Evolutionary conservation across 37 sponge, comb jelly and placozoan genomes (phyloP), one percentile per base, ranked within the genome.

Genomic region (Beroe forskalii): DNA sequence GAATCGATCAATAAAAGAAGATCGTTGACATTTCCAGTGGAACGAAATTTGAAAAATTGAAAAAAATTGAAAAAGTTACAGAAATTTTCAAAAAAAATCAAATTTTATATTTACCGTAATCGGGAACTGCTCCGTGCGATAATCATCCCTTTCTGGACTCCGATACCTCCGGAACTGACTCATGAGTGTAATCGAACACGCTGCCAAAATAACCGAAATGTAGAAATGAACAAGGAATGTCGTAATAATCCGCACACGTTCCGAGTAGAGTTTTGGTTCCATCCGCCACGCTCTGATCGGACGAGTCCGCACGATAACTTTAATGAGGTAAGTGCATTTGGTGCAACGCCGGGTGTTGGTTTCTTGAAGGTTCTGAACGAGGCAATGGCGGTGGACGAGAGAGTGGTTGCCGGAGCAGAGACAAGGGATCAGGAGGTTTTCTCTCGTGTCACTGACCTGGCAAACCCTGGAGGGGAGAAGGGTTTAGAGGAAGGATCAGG

Each of bases 201-300:
- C 66, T 64, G 66, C 66, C 31, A 64, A 23, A 23, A 64, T 64
- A 30, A 64, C 66, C 66, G 66, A 64, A 8, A 27, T 64, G 66
- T 64, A 64, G 25, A 64, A 27, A 27, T 64, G 66, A 27, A 64
- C 31, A 27, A 27, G 31, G 66, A 64, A 64, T 6, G 66, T 64
- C 30, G 66, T 64, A 23, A 64, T 4, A 27, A 64, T 64, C 66
- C 30, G 4, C 31, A 64, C 25, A n/a, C 66, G 66, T 23, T 64
- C 66, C 30, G 30, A 30, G 66, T 64, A 64, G 30, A 64, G 31
- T 27, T 27, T 27, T 4, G 66, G 66, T 64, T 64, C 66, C 31
- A 64, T 64, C 66, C 30, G 4, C 66, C 66, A 64, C 4, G 6
- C 20, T n/a, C 66, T 8, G 30, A 64, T 8, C 3, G 30, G 25